Base-by-base conservation (phyloP, 1,140 invertebrate genomes). In the Calosoma granatense region DNA sequence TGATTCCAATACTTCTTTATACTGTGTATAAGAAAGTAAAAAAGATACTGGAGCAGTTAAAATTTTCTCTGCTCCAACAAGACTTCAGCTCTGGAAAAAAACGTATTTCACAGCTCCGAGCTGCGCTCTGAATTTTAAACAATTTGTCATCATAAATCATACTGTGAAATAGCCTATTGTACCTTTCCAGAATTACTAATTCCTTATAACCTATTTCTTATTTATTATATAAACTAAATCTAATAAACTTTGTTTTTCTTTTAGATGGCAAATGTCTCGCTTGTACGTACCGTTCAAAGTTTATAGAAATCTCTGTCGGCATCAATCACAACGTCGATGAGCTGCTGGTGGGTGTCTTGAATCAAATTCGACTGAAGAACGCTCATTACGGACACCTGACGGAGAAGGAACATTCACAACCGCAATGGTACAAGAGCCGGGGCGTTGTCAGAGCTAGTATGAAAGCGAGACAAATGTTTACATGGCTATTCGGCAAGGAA, bases 321-420 rank as follows among this genome's bases (percentile, higher is more conserved):
- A 92, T 94, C 64, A 92, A 91, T 74, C 89, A 92, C 74, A 92
- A 92, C 65, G 88, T 92, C 20, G 90, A 93, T 72, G 88, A 92
- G 62, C 78, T 93, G 0, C 76, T 93, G 2, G 90, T 92, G 12
- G 86, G 87, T 3, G 82, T 87, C 41, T 75, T 90, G 26, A 88
- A 84, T 63, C 90, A 92, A 72, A 92, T 92, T 55, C 76, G 88
- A 14, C 71, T 92, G 53, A 89, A 89, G 69, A 78, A 79, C 61
- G 80, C 81, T 61, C 82, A 86, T 56, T 78, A 80, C 59, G 78
- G 81, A 22, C 70, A 72, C 55, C 14, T 21, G 56, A 55, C 22
- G 21, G 54, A 17, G 39, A 30, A 30, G 26, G 81, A 81, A 39
- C 75, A 74, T 6, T 80, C 78, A 0, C 81, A 80, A 55, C 79